phyloP scores from a whole-genome alignment of 2,888 invertebrate genomes.

The Andrena camellia region DNA sequence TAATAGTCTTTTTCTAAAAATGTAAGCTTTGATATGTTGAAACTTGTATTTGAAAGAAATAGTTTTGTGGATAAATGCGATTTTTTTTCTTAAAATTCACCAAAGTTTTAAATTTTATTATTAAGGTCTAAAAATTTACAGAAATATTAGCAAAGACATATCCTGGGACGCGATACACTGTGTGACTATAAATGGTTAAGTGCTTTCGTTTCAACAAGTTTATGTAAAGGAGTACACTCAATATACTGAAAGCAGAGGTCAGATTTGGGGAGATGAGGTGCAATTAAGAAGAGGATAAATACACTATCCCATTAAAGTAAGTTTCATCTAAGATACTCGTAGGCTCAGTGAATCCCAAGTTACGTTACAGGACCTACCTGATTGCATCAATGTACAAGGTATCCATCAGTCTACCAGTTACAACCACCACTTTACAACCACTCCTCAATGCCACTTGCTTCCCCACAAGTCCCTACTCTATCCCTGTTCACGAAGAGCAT shows the following conservation, averaged over 20 bases:
- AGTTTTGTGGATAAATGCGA: too few species aligned
- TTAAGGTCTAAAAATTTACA: too few species aligned
- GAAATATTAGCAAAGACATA: too few species aligned
- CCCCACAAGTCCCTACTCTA: background rate
- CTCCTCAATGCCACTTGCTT: background rate
- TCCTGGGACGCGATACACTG: too few species aligned
- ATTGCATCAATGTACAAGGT: background rate
- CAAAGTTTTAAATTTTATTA: too few species aligned
- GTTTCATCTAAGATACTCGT: background rate
- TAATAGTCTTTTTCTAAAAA: too few species aligned
- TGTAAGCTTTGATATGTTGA: too few species aligned
- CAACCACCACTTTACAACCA: background rate
- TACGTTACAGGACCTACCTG: background rate
- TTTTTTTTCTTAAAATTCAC: too few species aligned
- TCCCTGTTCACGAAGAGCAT: background rate
- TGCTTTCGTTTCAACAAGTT: too few species aligned
- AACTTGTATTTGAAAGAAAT: too few species aligned
- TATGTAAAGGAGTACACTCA: background rate
- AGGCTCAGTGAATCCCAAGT: background rate
- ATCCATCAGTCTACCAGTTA: background rate
- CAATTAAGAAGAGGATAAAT: background rate
- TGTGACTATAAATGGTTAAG: too few species aligned
- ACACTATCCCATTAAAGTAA: background rate
- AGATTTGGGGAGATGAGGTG: background rate
- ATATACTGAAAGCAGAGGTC: background rate